Percentiles rank a stretch among this genome's conserved stretches.
phyloP scores from a whole-genome alignment of 2,888 invertebrate genomes.

The Gonocerus acuteangulatus region DNA sequence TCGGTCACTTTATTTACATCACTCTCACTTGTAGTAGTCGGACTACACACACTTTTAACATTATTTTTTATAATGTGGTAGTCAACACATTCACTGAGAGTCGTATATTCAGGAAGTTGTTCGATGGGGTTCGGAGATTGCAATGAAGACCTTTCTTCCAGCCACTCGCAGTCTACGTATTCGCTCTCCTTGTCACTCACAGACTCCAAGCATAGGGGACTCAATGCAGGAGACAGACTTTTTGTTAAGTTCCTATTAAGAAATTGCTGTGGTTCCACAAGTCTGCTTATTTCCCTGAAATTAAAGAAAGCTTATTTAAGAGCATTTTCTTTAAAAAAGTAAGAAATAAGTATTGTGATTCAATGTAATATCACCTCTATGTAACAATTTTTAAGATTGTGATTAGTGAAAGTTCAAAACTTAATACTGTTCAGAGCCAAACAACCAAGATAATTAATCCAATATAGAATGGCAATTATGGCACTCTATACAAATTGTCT shows the following conservation, averaged over 20 bases:
- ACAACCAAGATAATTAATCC: too few species aligned
- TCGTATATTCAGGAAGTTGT: constrained; percentile 3
- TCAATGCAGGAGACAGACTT: constrained; percentile 23
- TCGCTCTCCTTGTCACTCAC: constrained; percentile 35
- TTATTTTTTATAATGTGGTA: constrained; percentile 8
- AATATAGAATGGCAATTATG: too few species aligned
- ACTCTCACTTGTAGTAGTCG: constrained; percentile 3
- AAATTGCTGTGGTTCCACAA: not conserved
- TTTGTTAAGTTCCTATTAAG: constrained; percentile 1
- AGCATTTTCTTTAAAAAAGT: too few species aligned
- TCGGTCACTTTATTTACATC: not conserved
- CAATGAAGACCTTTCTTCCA: constrained; percentile 29
- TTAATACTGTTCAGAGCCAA: too few species aligned
- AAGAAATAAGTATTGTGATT: too few species aligned
- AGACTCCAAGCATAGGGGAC: constrained; percentile 33
- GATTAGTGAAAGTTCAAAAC: too few species aligned
- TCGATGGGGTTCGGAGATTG: constrained; percentile 23
- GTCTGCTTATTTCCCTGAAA: not conserved
- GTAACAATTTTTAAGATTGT: too few species aligned
- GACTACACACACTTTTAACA: not conserved
- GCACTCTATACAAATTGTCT: too few species aligned
- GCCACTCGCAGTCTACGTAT: constrained; percentile 35
- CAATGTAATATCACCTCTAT: too few species aligned
- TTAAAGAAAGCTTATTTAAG: too few species aligned
- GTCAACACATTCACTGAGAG: constrained; percentile 7